These are phyloP conservation scores for Oscheius myriophilus DNA, from an alignment of 2,888 invertebrate genomes.

Conservation along the genomic window DNA sequence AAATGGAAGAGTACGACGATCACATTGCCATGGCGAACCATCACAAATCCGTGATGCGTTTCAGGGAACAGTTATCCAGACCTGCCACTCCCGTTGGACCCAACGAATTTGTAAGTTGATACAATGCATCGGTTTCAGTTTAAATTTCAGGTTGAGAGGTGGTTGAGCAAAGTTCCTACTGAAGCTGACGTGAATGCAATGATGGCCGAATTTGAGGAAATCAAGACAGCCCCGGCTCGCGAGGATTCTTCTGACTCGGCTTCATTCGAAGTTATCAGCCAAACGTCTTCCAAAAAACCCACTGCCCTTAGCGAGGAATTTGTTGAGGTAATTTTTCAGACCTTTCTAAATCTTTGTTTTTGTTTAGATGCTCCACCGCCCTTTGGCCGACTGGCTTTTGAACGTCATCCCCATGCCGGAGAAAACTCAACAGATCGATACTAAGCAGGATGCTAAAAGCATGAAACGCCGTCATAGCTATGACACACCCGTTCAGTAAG, in stretches of 20 bases:
- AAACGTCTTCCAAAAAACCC: not conserved
- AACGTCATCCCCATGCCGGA: not conserved
- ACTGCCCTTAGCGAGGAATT: slow-evolving; percentile 9
- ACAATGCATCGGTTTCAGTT: too few species aligned
- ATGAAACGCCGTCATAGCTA: slow-evolving; percentile 20
- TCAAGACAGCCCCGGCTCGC: not conserved
- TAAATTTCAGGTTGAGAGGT: slow-evolving; percentile 6
- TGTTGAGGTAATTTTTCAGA: slow-evolving; percentile 7
- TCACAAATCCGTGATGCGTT: slow-evolving; percentile 40
- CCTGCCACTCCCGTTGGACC: slow-evolving; percentile 3
- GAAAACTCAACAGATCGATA: not conserved
- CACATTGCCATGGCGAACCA: slow-evolving; percentile 28
- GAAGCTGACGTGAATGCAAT: slow-evolving; percentile 9
- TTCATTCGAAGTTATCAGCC: slow-evolving; percentile 9
- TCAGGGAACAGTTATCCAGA: not conserved
- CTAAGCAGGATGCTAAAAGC: not conserved
- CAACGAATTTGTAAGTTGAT: slow-evolving; percentile 8
- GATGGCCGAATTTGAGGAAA: slow-evolving; percentile 13
- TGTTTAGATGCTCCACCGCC: slow-evolving; percentile 8
- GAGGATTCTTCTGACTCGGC: not conserved
- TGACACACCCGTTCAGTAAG: slow-evolving; percentile 8
- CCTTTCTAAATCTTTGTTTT: not conserved
- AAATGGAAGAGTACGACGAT: slow-evolving; percentile 51
- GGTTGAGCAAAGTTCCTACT: slow-evolving; percentile 15
- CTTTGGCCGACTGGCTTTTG: slow-evolving; percentile 18